These are phyloP conservation scores for Colletes latitarsis DNA, from an alignment of 1,140 invertebrate species.

Conservation along the genomic window DNA sequence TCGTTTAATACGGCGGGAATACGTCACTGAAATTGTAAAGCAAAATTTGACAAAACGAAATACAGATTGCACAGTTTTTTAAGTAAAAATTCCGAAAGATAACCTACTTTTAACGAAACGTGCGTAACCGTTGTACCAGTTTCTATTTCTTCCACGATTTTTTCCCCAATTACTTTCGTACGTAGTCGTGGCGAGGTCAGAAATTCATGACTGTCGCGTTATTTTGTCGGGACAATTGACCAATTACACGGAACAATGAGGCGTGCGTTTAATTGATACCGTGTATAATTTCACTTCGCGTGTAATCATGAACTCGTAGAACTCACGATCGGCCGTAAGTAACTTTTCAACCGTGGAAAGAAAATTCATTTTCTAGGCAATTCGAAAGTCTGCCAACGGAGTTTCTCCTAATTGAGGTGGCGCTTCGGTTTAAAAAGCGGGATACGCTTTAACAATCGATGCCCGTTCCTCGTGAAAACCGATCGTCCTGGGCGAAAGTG, in stretches of 20 bases:
- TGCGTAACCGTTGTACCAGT: background rate
- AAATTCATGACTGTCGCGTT: conserved; percentile 7
- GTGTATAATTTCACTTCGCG: conserved; percentile 24
- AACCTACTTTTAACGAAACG: no score
- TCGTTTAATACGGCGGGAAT: no score
- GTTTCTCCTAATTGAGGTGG: conserved; percentile 38
- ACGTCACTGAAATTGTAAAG: no score
- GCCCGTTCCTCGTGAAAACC: background rate
- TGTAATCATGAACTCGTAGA: background rate
- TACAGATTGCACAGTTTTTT: no score
- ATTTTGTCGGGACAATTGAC: background rate
- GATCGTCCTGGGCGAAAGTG: background rate
- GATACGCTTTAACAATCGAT: conserved; percentile 21
- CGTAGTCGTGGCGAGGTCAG: no score
- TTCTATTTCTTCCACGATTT: background rate
- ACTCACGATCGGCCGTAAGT: background rate
- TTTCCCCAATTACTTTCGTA: background rate
- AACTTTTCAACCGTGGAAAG: conserved; percentile 30
- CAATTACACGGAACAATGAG: conserved; percentile 16
- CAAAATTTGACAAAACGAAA: no score
- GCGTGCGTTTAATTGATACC: conserved; percentile 27
- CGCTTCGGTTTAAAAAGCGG: conserved; percentile 12
- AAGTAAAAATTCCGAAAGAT: no score
- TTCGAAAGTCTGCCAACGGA: conserved; percentile 30
- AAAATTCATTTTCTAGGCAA: conserved; percentile 48